These are phyloP conservation scores for Idaea biselata DNA, from an alignment of 2,888 invertebrate species.

Conservation along the genomic window DNA sequence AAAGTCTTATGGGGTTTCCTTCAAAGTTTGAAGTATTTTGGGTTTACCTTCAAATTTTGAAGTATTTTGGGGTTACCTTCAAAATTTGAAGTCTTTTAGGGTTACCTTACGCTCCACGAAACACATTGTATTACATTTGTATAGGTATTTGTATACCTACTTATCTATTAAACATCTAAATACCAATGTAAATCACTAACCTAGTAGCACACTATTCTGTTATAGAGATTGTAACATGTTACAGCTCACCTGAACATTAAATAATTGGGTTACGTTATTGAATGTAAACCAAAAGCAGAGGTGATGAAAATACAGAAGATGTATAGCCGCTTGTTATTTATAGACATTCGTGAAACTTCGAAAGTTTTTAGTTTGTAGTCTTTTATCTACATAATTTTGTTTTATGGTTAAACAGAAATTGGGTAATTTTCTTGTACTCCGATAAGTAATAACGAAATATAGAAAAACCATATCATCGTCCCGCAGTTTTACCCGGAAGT, in stretches of 20 bases:
- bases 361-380: neutral
- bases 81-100: no score
- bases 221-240: slow-evolving; percentile 6
- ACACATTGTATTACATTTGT: neutral
- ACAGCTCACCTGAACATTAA: slow-evolving; percentile 19
- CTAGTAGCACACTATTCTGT: slow-evolving; percentile 18
- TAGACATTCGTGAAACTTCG: neutral
- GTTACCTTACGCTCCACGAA: no score
- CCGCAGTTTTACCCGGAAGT: no score
- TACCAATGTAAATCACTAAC: slow-evolving; percentile 16
- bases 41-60: no score
- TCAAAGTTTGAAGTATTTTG: no score
- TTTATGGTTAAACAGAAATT: no score
- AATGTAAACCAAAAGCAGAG: slow-evolving; percentile 4
- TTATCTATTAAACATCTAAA: slow-evolving; percentile 5
- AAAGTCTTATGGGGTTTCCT: no score
- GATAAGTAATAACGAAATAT: no score
- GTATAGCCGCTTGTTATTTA: neutral
- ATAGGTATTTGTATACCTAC: slow-evolving; percentile 2
- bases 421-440: no score
- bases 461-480: no score
- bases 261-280: slow-evolving; percentile 21
- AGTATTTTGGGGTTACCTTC: no score
- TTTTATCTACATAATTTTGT: no score
- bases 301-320: slow-evolving; percentile 2